phyloP scores from a whole-genome alignment of 2,888 invertebrate genomes.

The Leistus spinibarbis region DNA sequence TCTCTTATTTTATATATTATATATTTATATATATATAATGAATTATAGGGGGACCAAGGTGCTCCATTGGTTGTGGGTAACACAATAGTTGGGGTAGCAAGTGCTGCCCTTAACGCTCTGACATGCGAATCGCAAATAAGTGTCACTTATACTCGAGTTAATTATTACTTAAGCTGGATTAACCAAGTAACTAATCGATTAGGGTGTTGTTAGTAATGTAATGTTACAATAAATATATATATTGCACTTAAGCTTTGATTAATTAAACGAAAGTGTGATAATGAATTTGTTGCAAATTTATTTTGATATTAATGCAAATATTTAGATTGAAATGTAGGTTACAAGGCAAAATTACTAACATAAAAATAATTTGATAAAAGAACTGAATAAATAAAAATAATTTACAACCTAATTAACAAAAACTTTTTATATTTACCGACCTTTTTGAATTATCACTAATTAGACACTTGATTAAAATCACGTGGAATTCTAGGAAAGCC shows the following conservation, averaged over 20 bases:
- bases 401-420: no score
- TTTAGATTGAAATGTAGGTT: not conserved
- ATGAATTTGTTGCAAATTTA: not conserved
- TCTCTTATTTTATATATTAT: not conserved
- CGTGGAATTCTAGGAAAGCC: not conserved
- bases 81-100: conserved; percentile 27
- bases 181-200: conserved; percentile 6
- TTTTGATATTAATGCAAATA: not conserved
- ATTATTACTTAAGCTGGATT: conserved; percentile 30
- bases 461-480: not conserved
- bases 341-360: no score
- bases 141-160: conserved; percentile 17
- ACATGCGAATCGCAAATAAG: not conserved
- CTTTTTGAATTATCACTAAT: not conserved
- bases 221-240: not conserved
- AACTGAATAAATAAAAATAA: no score
- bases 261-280: no score
- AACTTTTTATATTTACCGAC: not conserved
- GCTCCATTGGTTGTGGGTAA: conserved; percentile 17
- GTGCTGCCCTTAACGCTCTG: not conserved
- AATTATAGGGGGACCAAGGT: conserved; percentile 28
- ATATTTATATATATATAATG: no score
- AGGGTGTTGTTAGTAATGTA: not conserved
- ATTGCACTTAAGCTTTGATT: not conserved
- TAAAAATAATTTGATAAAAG: no score